Evolutionary conservation across 1,140 invertebrate genomes (phyloP).

Genomic region (Aphelinus atriplicis): DNA sequence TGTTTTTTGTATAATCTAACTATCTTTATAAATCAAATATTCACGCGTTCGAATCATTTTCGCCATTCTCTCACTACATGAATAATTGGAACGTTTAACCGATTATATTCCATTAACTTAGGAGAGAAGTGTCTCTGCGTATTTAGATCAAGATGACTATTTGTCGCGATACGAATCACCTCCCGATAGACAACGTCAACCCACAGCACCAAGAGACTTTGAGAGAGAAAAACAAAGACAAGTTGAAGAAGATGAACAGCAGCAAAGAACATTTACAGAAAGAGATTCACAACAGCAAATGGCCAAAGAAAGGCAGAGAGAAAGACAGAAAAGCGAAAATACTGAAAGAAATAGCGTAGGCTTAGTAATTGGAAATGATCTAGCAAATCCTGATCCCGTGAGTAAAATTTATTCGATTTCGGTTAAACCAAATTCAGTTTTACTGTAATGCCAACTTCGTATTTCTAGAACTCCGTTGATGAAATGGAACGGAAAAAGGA

Average conservation of each 20-base stretch:
- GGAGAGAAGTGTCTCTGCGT: slow-evolving; percentile 52
- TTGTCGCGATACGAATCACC: slow-evolving; percentile 53
- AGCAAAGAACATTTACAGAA: slow-evolving; percentile 55
- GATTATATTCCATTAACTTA: no score
- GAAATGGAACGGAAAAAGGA: slow-evolving; percentile 93
- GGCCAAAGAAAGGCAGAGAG: slow-evolving; percentile 61
- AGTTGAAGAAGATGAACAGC: slow-evolving; percentile 57
- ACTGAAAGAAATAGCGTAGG: slow-evolving; percentile 64
- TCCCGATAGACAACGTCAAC: slow-evolving; percentile 53
- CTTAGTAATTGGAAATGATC: slow-evolving; percentile 76
- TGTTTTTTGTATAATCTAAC: no score
- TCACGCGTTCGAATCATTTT: no score
- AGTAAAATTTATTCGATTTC: slow-evolving; percentile 48
- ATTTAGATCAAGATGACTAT: slow-evolving; percentile 58
- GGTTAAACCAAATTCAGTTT: background rate
- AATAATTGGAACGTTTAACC: no score
- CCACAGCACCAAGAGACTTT: slow-evolving; percentile 51
- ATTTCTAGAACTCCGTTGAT: slow-evolving; percentile 77
- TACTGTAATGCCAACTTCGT: slow-evolving; percentile 27
- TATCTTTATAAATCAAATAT: no score
- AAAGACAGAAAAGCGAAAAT: slow-evolving; percentile 58
- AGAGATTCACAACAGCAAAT: slow-evolving; percentile 57
- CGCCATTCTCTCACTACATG: no score
- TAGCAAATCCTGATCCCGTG: slow-evolving; percentile 76
- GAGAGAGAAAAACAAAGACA: slow-evolving; percentile 62